phyloP scores from a whole-genome alignment of 2,113 vertebrate genomes.

The Percina caprodes region DNA sequence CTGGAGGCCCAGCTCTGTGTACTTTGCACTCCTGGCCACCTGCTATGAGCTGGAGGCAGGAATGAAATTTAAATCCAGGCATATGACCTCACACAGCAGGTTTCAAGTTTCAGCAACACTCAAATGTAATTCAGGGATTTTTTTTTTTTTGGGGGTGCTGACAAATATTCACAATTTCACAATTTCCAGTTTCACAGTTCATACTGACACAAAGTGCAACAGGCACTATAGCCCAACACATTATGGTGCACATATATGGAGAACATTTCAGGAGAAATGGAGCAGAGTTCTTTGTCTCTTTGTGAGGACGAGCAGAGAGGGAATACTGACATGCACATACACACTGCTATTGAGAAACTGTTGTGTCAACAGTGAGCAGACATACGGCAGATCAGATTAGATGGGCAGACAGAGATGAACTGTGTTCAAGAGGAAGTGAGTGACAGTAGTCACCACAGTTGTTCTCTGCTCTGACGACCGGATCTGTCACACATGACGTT shows the following conservation, averaged over 20 bases:
- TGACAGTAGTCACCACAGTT: constrained; percentile 42
- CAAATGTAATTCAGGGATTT: constrained; percentile 28
- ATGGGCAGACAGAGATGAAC: constrained; percentile 38
- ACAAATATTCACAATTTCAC: constrained; percentile 26
- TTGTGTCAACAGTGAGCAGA: constrained; percentile 44
- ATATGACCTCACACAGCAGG: constrained; percentile 18
- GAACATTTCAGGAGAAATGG: background rate
- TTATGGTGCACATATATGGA: background rate
- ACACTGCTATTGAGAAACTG: constrained; percentile 17
- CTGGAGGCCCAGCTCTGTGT: constrained; percentile 67
- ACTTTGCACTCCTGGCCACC: constrained; percentile 56
- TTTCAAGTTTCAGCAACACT: constrained; percentile 51
- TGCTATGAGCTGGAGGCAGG: constrained; percentile 49
- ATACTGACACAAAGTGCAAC: background rate
- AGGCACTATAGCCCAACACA: too few species aligned
- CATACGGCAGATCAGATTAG: constrained; percentile 33
- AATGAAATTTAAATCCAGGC: constrained; percentile 53
- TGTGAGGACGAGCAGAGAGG: background rate
- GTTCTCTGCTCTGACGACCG: constrained; percentile 30
- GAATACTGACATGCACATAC: constrained; percentile 28
- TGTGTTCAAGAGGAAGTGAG: constrained; percentile 62
- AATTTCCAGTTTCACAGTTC: background rate
- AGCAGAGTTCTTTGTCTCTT: background rate
- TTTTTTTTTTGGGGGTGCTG: background rate
- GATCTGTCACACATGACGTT: constrained; percentile 59